These are phyloP conservation scores for Drosophila micromelanica DNA, from an alignment of 1,140 invertebrate species.

Conservation along the genomic window DNA sequence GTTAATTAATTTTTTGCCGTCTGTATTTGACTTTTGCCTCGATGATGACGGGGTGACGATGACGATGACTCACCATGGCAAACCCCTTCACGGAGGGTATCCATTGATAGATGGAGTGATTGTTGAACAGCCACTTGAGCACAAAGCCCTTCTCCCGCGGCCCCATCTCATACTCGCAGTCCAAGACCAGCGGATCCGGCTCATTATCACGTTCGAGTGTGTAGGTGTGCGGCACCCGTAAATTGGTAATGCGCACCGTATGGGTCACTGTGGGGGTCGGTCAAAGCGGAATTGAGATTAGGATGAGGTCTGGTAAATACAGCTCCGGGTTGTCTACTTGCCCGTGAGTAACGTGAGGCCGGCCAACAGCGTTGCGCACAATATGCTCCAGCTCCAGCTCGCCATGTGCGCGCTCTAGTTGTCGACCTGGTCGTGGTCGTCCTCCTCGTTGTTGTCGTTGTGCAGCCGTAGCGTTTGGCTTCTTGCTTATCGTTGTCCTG, in stretches of 20 bases:
- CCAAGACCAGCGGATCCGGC: constrained; percentile 79
- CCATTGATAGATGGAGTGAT: constrained; percentile 84
- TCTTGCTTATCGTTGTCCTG: constrained; percentile 15
- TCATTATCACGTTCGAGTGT: constrained; percentile 78
- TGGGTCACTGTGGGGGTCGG: constrained; percentile 62
- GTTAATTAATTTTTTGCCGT: constrained; percentile 69
- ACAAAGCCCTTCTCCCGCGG: constrained; percentile 80
- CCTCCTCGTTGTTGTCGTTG: constrained; percentile 19
- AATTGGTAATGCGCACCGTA: constrained; percentile 81
- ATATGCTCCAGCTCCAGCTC: constrained; percentile 63
- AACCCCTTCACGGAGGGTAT: constrained; percentile 83
- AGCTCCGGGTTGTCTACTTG: constrained; percentile 28
- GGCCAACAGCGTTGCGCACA: constrained; percentile 69
- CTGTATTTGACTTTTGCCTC: constrained; percentile 8
- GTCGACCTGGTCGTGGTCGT: constrained; percentile 46
- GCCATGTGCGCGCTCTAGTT: constrained; percentile 62
- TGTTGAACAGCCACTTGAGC: constrained; percentile 84
- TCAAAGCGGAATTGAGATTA: background rate
- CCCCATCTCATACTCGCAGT: constrained; percentile 83
- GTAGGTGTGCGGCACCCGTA: constrained; percentile 80
- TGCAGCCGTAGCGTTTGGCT: constrained; percentile 37
- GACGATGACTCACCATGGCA: constrained; percentile 78
- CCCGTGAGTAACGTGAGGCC: constrained; percentile 77
- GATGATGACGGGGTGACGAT: constrained; percentile 27
- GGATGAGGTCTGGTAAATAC: no score